phyloP scores from a whole-genome alignment of 2,113 vertebrate species.

The Ailurus styani region DNA sequence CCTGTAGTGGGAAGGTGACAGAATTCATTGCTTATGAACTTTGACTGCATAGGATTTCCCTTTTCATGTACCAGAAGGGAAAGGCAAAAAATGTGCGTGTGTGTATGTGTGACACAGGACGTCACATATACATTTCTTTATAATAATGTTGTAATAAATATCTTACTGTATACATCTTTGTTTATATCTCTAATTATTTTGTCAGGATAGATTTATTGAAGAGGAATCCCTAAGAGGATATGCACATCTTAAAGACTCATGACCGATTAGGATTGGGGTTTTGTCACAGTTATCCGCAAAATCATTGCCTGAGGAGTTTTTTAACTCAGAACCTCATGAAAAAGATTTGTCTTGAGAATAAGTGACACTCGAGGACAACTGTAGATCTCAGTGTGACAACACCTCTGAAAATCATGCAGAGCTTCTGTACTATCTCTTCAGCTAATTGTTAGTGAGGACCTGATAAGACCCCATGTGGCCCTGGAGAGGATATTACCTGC shows the following conservation, averaged over 20 bases:
- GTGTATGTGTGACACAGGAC: constrained; percentile 15
- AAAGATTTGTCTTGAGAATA: constrained; percentile 13
- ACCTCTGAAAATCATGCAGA: not conserved
- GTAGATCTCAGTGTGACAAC: not conserved
- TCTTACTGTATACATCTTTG: constrained; percentile 40
- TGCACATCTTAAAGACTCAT: not conserved
- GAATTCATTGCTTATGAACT: not conserved
- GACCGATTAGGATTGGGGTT: not conserved
- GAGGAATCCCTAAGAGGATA: not conserved
- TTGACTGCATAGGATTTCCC: constrained; percentile 13
- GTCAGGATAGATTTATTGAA: constrained; percentile 42
- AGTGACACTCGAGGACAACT: not conserved
- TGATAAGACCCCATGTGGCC: not conserved
- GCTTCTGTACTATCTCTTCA: not conserved
- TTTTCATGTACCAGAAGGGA: constrained; percentile 21
- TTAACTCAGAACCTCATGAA: constrained; percentile 1
- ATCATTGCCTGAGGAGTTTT: not conserved
- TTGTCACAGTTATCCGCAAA: constrained; percentile 5
- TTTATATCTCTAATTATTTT: constrained; percentile 58
- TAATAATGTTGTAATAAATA: constrained; percentile 69
- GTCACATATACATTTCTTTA: constrained; percentile 47
- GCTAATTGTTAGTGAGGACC: not conserved
- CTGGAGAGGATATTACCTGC: not conserved
- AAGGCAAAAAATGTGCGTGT: not conserved
- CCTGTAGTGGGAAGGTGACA: not conserved